Conservation (phyloP, 2,888 invertebrate species). For the Orthosia incerta region DNA sequence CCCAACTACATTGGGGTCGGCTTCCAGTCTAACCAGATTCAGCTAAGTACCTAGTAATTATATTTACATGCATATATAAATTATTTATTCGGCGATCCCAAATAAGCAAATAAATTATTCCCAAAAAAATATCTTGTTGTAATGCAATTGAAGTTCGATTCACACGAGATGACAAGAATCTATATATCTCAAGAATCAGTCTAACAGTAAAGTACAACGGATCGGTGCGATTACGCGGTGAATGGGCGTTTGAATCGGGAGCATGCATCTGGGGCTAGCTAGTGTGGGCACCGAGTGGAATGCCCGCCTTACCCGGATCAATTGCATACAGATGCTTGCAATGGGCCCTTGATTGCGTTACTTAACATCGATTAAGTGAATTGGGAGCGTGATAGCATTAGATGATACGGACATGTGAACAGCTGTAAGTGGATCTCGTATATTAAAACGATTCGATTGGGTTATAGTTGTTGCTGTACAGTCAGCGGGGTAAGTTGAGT, state of each 20-base stretch:
- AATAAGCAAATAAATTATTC: not conserved
- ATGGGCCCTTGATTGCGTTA: conserved; percentile 73
- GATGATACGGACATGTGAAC: conserved; percentile 55
- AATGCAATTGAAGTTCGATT: conserved; percentile 1
- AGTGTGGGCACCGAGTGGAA: conserved; percentile 67
- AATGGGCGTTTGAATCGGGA: conserved; percentile 66
- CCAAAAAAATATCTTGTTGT: not conserved
- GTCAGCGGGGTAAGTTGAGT: not conserved
- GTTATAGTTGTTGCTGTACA: conserved; percentile 1
- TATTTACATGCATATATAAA: no score
- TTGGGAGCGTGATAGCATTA: conserved; percentile 67
- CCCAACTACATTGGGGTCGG: no score
- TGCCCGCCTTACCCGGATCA: conserved; percentile 75
- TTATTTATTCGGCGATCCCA: not conserved
- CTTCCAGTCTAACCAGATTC: no score
- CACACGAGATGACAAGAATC: conserved; percentile 12
- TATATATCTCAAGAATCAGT: conserved; percentile 44
- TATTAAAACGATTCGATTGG: conserved; percentile 9
- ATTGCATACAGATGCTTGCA: conserved; percentile 78
- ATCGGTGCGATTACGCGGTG: conserved; percentile 56
- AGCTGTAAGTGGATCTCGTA: conserved; percentile 40
- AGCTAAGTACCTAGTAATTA: no score
- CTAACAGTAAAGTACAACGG: conserved; percentile 50
- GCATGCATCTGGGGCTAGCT: conserved; percentile 59
- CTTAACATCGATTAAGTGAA: conserved; percentile 72